Base-by-base conservation (phyloP, 2,797 vertebrate species). In the Eurystomus glaucurus region DNA sequence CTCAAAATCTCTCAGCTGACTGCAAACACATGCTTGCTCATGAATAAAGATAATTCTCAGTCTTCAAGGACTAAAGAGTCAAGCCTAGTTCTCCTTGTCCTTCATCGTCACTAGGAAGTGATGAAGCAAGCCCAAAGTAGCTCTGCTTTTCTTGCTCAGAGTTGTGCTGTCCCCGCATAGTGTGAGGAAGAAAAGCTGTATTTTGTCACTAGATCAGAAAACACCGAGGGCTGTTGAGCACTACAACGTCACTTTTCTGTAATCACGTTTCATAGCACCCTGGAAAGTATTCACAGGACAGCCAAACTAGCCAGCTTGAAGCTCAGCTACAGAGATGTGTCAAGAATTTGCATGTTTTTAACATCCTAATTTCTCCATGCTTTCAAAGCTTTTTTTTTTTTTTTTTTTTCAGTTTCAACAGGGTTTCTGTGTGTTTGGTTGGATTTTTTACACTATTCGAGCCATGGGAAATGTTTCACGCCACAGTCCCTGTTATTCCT, bases 171-270 rank as follows among this genome's bases (percentile, higher is more conserved):
- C 54, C 55, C 60, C 3, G 0, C 51, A 72, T 3, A 94, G 69
- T 1, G 0, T 57, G 48, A 64, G 76, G 46, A 92, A 78, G 43
- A 80, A 60, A 94, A 92, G 43, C 37, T 1, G 0, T 68, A 25
- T 78, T 93, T 79, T 75, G 61, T 69, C 66, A 78, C 65, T 81
- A 75, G 75, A 86, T 86, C 79, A 88, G 72, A 85, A 94, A 75
- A 41, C 58, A 84, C 51, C 41, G 58, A 61, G 15, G n/a, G n/a
- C 22, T 85, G 28, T 3, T 75, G 19, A 95, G 54, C 28, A 20
- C 39, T 86, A 43, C 11, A 8, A 39, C 39, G 61, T 54, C 50
- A 41, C 54, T 80, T 77, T 61, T 61, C 51, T 51, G 65, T 33
- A 86, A 68, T 26, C 50, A 35, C 3, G 5, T 86, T 93, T 69